Evolutionary conservation across 1,140 invertebrate genomes (phyloP), one percentile per base, ranked within the genome.

Genomic region (Alviniconcha marisindica): DNA sequence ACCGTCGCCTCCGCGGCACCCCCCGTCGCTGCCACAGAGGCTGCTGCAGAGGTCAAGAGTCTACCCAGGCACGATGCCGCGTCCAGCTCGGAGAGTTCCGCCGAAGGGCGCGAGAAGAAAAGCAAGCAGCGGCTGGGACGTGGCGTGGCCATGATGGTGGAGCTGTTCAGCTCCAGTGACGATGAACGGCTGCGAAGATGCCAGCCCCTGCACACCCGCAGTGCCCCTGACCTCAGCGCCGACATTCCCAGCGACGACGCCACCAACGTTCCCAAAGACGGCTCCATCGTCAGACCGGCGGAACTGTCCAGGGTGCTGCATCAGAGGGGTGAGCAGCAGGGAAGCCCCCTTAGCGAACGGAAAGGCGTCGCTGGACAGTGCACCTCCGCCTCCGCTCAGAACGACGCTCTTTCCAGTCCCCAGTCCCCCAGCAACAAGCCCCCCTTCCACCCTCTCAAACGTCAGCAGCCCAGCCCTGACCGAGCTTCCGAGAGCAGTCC

Each of bases 81-180:
- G 1, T 44, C 54, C 42, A 82, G 69, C 44, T 82, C 81, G 14
- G 63, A 78, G 74, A 56, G 71, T 33, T 80, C 78, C 7, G 66
- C 73, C 31, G 80, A 82, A 2, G 78, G 54, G 7, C 51, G 74
- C 0, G 71, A 77, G 4, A 42, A 31, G 18, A 66, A 60, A 40
- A 21, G 38, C 15, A 85, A 81, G 56, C 78, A 74, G 38, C 66
- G 42, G 28, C 40, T 85, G 24, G 87, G 85, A 38, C 60, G 66
- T 66, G 87, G 88, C 4, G 88, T 89, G 31, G 87, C 87, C 15
- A 84, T 83, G 79, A 88, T 88, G 83, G 81, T 91, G 69, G 90
- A 89, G 42, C 81, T 87, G 38, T 90, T 90, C 77, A 89, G 85
- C 71, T 88, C 90, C 14, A 89, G 89, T 84, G 89, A 88, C 69